Conservation (phyloP, 2,113 vertebrate genomes). For the Neodon shergylaensis region DNA sequence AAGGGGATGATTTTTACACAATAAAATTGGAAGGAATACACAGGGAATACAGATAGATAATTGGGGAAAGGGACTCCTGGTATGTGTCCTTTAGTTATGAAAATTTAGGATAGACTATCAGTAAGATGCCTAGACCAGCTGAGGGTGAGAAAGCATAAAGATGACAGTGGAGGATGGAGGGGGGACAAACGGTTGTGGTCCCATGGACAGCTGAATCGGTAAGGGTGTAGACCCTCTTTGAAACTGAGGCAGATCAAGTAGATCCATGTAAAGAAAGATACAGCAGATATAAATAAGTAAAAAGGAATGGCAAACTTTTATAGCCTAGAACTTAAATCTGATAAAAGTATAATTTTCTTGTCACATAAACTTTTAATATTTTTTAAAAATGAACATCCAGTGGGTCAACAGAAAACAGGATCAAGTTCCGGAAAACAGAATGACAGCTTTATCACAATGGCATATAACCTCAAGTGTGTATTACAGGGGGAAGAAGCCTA, state of each 20-base stretch:
- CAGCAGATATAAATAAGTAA: neutral
- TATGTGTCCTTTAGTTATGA: neutral
- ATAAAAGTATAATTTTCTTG: neutral
- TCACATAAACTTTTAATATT: neutral
- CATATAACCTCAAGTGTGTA: neutral
- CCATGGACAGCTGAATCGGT: neutral
- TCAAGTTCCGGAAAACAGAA: neutral
- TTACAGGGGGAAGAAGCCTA: neutral
- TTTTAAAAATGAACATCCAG: neutral
- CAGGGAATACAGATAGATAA: neutral
- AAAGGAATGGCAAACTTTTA: neutral
- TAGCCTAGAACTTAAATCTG: neutral
- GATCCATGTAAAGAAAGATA: neutral
- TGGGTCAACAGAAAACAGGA: slow-evolving; percentile 4
- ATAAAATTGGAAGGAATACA: neutral
- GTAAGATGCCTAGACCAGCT: neutral
- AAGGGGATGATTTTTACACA: neutral
- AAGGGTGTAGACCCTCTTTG: neutral
- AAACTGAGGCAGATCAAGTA: neutral
- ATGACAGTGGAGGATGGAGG: neutral
- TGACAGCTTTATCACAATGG: neutral
- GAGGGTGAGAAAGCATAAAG: neutral
- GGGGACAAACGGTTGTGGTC: neutral
- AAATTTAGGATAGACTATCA: neutral
- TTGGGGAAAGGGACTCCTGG: accelerated